phyloP scores from a whole-genome alignment of 2,797 vertebrate genomes.

The Cetoscarus ocellatus region DNA sequence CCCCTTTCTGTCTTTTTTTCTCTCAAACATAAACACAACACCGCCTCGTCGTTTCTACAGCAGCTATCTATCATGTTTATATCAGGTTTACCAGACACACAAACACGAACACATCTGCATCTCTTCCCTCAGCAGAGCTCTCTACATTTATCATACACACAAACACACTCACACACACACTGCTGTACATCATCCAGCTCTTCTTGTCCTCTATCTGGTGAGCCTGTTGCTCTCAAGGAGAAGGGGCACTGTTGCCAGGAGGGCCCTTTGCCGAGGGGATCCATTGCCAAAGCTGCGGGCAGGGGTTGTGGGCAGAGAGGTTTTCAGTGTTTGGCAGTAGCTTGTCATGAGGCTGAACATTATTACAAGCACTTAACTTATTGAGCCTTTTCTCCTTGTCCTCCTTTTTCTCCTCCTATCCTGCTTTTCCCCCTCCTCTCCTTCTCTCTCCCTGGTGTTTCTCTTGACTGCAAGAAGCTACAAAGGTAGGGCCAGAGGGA shows the following conservation, averaged over 20 bases:
- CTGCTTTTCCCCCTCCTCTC: conserved; percentile 5
- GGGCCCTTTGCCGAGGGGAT: conserved; percentile 64
- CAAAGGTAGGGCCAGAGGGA: background rate
- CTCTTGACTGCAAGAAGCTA: background rate
- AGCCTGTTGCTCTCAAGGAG: conserved; percentile 79
- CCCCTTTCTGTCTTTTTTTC: conserved; percentile 3
- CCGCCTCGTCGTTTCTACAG: conserved; percentile 58
- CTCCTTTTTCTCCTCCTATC: conserved; percentile 15
- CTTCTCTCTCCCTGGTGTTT: background rate
- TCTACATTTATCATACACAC: conserved; percentile 40
- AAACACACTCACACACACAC: conserved; percentile 9
- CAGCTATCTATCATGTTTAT: conserved; percentile 74
- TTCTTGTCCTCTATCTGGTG: conserved; percentile 66
- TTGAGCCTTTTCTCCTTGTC: conserved; percentile 58
- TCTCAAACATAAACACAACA: conserved; percentile 31
- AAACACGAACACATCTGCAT: conserved; percentile 38
- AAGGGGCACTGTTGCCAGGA: conserved; percentile 66
- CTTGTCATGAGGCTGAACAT: conserved; percentile 72
- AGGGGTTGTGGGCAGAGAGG: conserved; percentile 46
- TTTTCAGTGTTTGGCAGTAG: conserved; percentile 58
- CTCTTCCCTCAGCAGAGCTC: conserved; percentile 21
- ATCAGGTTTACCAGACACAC: conserved; percentile 61
- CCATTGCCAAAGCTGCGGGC: conserved; percentile 70
- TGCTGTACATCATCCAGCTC: conserved; percentile 62
- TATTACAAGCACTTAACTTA: conserved; percentile 86